Evolutionary conservation across 2,888 invertebrate genomes (phyloP), one percentile per base, ranked within the genome.

Genomic region (Sarcophaga variegata): DNA sequence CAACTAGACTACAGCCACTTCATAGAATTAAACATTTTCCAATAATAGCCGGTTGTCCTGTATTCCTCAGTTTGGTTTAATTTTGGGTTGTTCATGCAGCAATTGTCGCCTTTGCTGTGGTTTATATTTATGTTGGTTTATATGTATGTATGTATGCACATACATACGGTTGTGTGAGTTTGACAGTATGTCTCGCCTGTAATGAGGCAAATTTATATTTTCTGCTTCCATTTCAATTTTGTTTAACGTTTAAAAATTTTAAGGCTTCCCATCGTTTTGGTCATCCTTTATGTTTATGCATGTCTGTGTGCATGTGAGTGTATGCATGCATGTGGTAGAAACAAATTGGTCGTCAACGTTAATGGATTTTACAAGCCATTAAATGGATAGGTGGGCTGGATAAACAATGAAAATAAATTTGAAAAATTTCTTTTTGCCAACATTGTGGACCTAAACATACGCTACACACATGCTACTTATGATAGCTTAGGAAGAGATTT

Each of bases 151-250:
- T 8, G 37, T 37, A 37, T 2, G 2, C 10, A 37, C 8, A 37
- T 37, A 2, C 10, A 37, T 37, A 37, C 37, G 5, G 37, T 37
- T 37, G 37, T 37, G 0, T 37, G 37, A 37, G 37, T 37, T 37
- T 37, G 37, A 37, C 6, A 6, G 37, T 37, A 37, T 37, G 37
- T 5, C 6, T 37, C 37, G 37, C 1, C 1, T 37, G 6, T 72
- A 77, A 71, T 77, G 82, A 72, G 71, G 66, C 47, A 49, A 72
- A 71, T 75, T 77, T 71, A 72, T 70, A 66, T n/a, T 49, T 71
- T 70, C 11, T 70, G 59, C 22, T 59, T 59, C 4, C 14, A 25
- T 69, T 84, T 80, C 17, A 20, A n/a, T 45, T 37, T 67, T 67
- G 47, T 60, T 77, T 59, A 47, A 75, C 14, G n/a, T 47, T 80